Conservation (phyloP, 2,797 vertebrate species). For the Oreonectes daqikongensis region DNA sequence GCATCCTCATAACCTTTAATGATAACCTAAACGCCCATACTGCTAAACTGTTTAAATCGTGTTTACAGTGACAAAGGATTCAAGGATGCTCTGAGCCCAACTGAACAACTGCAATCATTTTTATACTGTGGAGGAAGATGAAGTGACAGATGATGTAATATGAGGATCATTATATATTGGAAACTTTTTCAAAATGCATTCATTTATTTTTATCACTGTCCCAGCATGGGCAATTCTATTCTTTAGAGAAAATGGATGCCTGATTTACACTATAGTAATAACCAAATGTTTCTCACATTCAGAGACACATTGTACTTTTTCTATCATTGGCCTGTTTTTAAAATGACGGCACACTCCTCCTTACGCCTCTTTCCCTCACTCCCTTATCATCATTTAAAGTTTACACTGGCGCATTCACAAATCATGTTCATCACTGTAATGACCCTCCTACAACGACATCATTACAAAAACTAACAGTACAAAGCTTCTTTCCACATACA, state of each 20-base stretch:
- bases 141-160: background rate
- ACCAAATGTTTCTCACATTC: background rate
- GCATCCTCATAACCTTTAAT: constrained; percentile 7
- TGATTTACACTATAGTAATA: no score
- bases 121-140: background rate
- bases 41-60: background rate
- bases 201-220: no score
- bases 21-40: background rate
- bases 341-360: background rate
- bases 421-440: background rate
- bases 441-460: background rate
- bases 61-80: constrained; percentile 1
- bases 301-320: background rate
- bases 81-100: background rate
- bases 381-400: background rate
- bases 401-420: background rate
- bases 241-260: no score
- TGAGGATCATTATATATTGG: no score
- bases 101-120: background rate
- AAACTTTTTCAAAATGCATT: no score
- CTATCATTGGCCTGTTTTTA: background rate
- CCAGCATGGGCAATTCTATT: no score
- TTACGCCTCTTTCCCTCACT: background rate
- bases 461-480: background rate
- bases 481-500: background rate